Conservation (phyloP, 2,113 vertebrate species). For the Reinhardtius hippoglossoides region DNA sequence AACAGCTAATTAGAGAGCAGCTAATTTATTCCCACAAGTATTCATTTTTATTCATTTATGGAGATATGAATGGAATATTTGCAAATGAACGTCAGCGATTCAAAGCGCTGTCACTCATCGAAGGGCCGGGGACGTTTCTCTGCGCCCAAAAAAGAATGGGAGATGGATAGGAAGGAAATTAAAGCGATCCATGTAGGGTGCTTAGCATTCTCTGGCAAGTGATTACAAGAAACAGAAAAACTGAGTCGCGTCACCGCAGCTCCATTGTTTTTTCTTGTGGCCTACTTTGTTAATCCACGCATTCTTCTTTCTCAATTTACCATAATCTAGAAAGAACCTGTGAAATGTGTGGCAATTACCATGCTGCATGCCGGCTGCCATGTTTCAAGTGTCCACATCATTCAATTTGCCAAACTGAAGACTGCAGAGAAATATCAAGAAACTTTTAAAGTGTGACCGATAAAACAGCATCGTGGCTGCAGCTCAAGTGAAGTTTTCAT, state of each 20-base stretch:
- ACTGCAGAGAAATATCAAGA: neutral
- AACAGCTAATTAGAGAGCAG: conserved; percentile 73
- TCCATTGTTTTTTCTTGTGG: conserved; percentile 69
- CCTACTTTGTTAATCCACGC: conserved; percentile 73
- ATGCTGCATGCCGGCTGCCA: neutral
- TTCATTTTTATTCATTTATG: conserved; percentile 80
- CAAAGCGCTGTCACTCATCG: conserved; percentile 60
- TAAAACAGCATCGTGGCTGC: neutral
- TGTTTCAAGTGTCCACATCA: neutral
- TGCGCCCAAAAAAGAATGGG: conserved; percentile 7
- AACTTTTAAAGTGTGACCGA: too few relatives aligned
- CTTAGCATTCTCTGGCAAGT: conserved; percentile 63
- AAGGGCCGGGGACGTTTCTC: conserved; percentile 44
- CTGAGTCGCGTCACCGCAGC: conserved; percentile 21
- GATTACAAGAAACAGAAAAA: conserved; percentile 64
- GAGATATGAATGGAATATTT: conserved; percentile 75
- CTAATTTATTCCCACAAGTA: conserved; percentile 79
- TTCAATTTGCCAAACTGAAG: neutral
- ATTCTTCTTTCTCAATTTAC: conserved; percentile 46
- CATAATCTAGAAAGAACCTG: conserved; percentile 32
- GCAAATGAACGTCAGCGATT: conserved; percentile 56
- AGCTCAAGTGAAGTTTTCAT: conserved; percentile 21
- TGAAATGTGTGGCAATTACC: conserved; percentile 12
- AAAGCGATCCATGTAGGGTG: conserved; percentile 55
- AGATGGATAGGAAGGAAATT: conserved; percentile 53